A percentile compares a stretch with the other conserved stretches of the same genome.
Evolutionary conservation across 1,140 invertebrate species (phyloP).

Genomic region (Dysdera silvatica): DNA sequence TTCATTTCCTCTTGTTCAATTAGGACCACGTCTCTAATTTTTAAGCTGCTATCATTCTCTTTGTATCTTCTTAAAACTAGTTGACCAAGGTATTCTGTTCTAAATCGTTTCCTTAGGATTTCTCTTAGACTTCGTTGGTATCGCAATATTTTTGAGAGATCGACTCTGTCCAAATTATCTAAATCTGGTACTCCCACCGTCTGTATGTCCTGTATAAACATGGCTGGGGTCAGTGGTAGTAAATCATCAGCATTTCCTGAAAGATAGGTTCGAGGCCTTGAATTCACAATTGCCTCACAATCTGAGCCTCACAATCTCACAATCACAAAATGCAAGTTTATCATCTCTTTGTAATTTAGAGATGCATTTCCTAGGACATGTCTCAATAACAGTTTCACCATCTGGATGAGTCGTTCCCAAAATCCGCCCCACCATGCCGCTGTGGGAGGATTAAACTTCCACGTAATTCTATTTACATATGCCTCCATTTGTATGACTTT

Average conservation of each 20-base stretch:
- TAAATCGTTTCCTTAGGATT: not conserved
- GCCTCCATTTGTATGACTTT: not conserved
- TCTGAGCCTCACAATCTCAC: too few relatives aligned
- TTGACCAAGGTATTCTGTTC: not conserved
- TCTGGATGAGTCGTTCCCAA: not conserved
- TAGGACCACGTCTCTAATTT: too few relatives aligned
- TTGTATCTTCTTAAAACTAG: not conserved
- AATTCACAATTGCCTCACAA: conserved; percentile 23
- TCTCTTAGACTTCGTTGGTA: not conserved
- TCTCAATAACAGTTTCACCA: not conserved
- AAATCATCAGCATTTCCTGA: conserved; percentile 24
- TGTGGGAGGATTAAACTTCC: not conserved
- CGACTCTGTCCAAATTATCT: not conserved
- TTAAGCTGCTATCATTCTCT: too few relatives aligned
- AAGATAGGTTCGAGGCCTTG: conserved; percentile 20
- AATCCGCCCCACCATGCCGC: not conserved
- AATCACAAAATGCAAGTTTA: too few relatives aligned
- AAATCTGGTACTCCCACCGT: not conserved
- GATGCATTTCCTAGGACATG: not conserved
- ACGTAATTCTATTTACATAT: not conserved
- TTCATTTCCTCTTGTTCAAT: too few relatives aligned
- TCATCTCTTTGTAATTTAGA: conserved; percentile 17
- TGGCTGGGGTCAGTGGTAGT: not conserved
- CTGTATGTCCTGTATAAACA: not conserved
- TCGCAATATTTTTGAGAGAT: not conserved